Conservation (phyloP, 2,113 vertebrate species). For the Sinosuthora webbiana region DNA sequence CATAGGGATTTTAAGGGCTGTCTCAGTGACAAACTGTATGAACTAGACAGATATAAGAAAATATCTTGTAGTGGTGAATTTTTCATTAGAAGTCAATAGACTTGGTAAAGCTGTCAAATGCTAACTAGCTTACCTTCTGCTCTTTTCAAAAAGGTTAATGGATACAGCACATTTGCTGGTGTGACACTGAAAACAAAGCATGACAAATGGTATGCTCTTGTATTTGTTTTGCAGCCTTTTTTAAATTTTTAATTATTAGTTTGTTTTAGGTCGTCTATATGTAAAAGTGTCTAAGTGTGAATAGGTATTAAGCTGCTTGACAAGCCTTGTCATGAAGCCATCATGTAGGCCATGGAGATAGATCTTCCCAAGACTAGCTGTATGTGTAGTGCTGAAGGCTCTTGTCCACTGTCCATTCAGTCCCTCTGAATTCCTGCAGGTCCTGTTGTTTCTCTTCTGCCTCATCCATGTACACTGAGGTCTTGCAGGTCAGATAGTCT, state of each 20-base stretch:
- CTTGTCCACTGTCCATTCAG: background rate
- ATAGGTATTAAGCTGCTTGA: background rate
- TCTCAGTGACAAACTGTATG: constrained; percentile 44
- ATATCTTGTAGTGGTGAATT: constrained; percentile 59
- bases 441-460: background rate
- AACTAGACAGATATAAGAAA: constrained; percentile 52
- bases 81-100: constrained; percentile 75
- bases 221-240: constrained; percentile 53
- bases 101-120: constrained; percentile 67
- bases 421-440: background rate
- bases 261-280: background rate
- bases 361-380: background rate
- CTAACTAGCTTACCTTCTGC: constrained; percentile 76
- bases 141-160: constrained; percentile 82
- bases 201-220: constrained; percentile 60
- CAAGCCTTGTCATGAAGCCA: background rate
- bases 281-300: background rate
- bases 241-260: background rate
- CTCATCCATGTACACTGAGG: background rate
- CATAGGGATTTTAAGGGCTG: constrained; percentile 29
- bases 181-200: constrained; percentile 69
- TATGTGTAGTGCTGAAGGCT: background rate
- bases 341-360: background rate
- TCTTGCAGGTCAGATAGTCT: background rate
- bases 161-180: constrained; percentile 77